A percentile compares a stretch with the other conserved stretches of the same genome.
Evolutionary conservation across 2,888 invertebrate genomes (phyloP).

Genomic region (Lycophotia porphyrea): DNA sequence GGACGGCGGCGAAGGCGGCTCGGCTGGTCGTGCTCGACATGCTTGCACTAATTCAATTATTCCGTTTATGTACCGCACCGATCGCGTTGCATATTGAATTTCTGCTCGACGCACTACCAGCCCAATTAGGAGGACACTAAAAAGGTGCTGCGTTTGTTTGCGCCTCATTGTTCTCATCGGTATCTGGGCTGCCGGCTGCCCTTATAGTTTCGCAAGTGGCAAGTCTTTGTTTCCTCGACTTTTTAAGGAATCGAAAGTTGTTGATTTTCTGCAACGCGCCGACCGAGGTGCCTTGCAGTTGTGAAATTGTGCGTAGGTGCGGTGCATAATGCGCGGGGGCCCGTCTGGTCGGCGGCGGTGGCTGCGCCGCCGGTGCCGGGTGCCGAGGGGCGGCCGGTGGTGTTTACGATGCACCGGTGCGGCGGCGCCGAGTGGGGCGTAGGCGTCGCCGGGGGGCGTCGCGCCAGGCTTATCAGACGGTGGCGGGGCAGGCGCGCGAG

Average conservation of each 20-base stretch:
- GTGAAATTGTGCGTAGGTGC: constrained; percentile 87
- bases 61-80: constrained; percentile 85
- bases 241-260: constrained; percentile 89
- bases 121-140: constrained; percentile 88
- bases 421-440: constrained; percentile 88
- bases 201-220: constrained; percentile 82
- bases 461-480: constrained; percentile 90
- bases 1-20: constrained; percentile 61
- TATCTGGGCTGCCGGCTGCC: constrained; percentile 84
- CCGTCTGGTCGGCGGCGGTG: constrained; percentile 80
- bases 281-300: constrained; percentile 77
- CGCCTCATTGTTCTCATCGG: constrained; percentile 86
- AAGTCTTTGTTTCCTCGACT: constrained; percentile 83
- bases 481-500: constrained; percentile 89
- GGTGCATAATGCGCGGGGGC: constrained; percentile 85
- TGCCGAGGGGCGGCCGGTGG: constrained; percentile 85
- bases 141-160: constrained; percentile 86
- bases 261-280: constrained; percentile 81
- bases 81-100: constrained; percentile 88
- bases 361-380: constrained; percentile 74
- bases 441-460: constrained; percentile 90
- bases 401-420: constrained; percentile 85
- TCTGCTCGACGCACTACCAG: constrained; percentile 81
- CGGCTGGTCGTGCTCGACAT: constrained; percentile 79
- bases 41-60: constrained; percentile 87